Evolutionary conservation across 2,797 vertebrate species (phyloP).

Genomic region (Peromyscus eremicus): DNA sequence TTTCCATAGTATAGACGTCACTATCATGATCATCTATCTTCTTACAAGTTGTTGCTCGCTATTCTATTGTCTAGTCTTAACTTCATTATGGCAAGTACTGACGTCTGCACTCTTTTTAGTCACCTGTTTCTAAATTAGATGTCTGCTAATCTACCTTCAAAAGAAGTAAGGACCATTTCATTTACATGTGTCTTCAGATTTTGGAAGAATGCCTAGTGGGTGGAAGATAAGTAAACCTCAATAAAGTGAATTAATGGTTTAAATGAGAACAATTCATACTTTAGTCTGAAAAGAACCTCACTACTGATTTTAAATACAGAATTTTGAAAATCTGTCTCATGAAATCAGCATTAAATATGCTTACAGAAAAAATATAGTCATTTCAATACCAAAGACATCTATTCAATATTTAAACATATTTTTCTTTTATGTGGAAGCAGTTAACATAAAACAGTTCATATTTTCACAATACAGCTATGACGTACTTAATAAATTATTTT

Average conservation of each 20-base stretch:
- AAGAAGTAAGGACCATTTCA: neutral
- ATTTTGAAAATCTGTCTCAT: conserved; percentile 37
- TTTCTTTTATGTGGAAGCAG: neutral
- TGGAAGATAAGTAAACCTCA: neutral
- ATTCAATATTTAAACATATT: neutral
- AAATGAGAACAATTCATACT: conserved; percentile 37
- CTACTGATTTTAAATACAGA: neutral
- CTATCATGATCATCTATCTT: neutral
- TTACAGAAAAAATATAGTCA: neutral
- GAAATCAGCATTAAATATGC: neutral
- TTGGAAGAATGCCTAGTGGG: neutral
- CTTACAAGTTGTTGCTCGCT: neutral
- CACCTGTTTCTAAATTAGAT: neutral
- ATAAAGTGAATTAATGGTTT: neutral
- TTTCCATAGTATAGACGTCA: neutral
- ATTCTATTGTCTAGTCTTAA: neutral
- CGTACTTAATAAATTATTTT: neutral
- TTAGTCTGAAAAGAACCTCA: neutral
- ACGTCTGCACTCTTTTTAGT: neutral
- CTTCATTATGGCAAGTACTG: neutral
- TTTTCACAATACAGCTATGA: neutral
- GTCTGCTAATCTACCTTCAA: neutral
- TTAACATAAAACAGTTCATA: neutral
- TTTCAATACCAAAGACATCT: neutral
- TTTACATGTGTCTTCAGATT: neutral